Evolutionary conservation across 2,888 invertebrate genomes (phyloP).

Genomic region (Terebella lapidaria): DNA sequence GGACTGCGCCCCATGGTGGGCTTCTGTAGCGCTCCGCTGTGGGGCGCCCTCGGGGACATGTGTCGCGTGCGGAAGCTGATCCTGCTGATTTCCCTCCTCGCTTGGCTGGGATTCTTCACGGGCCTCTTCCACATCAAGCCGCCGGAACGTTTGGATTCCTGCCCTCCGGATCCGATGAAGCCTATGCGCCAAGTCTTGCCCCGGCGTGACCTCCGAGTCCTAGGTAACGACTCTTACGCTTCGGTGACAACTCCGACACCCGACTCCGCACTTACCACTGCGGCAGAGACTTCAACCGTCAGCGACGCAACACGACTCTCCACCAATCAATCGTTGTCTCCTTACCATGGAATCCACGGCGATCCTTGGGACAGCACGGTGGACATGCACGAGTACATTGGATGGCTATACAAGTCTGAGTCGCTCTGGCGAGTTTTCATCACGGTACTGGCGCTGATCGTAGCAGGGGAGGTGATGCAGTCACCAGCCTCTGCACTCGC

Average conservation of each 20-base stretch:
- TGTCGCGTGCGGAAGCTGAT: slow-evolving; percentile 12
- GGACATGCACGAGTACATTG: not conserved
- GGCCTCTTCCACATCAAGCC: slow-evolving; percentile 11
- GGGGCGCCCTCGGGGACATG: slow-evolving; percentile 19
- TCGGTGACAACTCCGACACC: too few relatives aligned
- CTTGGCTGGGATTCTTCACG: slow-evolving; percentile 16
- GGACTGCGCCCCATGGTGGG: slow-evolving; percentile 21
- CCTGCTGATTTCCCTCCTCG: slow-evolving; percentile 15
- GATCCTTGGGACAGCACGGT: not conserved
- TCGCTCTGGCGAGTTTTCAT: slow-evolving; percentile 9
- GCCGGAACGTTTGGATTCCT: slow-evolving; percentile 1
- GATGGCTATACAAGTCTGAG: slow-evolving; percentile 16
- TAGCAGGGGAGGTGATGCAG: slow-evolving; percentile 21
- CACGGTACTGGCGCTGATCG: slow-evolving; percentile 7
- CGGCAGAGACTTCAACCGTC: not conserved
- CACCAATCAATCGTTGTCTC: not conserved
- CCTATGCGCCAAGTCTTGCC: not conserved
- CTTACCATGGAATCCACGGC: not conserved
- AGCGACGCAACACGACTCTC: not conserved
- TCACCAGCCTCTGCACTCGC: slow-evolving; percentile 17
- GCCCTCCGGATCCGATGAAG: not conserved
- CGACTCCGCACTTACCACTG: not conserved
- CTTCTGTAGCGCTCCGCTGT: slow-evolving; percentile 18
- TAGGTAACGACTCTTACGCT: too few relatives aligned
- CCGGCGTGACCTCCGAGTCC: not conserved